Evolutionary conservation across 2,113 vertebrate species (phyloP).

Genomic region (Chionomys nivalis): DNA sequence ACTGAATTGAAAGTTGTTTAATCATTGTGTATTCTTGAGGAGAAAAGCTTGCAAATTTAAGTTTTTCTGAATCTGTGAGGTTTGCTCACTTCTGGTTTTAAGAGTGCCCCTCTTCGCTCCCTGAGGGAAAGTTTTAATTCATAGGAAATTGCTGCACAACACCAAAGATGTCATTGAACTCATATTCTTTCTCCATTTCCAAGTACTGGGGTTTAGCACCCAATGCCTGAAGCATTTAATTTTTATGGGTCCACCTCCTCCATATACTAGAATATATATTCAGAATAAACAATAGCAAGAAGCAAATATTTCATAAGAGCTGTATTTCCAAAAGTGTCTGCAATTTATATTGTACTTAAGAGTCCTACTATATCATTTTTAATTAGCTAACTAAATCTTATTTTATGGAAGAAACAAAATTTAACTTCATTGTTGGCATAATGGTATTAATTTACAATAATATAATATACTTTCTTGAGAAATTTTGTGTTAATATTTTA

Average conservation of each 20-base stretch:
- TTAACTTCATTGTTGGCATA: background rate
- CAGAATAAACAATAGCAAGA: background rate
- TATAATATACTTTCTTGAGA: background rate
- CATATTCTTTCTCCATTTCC: background rate
- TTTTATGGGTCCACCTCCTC: background rate
- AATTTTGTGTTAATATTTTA: constrained; percentile 39
- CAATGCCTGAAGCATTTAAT: background rate
- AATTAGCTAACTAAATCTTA: constrained; percentile 66
- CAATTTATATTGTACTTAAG: constrained; percentile 13
- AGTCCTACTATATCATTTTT: constrained; percentile 63
- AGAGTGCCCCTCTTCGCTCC: background rate
- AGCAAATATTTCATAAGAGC: constrained; percentile 20
- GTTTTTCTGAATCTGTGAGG: background rate
- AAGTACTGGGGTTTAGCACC: background rate
- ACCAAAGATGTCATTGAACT: background rate
- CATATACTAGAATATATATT: background rate
- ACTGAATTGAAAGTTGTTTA: background rate
- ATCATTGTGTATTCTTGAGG: background rate
- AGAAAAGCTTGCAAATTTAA: background rate
- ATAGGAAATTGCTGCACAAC: background rate
- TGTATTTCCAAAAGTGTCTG: background rate
- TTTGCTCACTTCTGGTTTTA: background rate
- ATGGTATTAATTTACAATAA: background rate
- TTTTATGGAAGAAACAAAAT: constrained; percentile 57
- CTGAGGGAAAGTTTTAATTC: background rate